Evolutionary conservation across 2,113 vertebrate genomes (phyloP).

Genomic region (Budorcas taxicolor): DNA sequence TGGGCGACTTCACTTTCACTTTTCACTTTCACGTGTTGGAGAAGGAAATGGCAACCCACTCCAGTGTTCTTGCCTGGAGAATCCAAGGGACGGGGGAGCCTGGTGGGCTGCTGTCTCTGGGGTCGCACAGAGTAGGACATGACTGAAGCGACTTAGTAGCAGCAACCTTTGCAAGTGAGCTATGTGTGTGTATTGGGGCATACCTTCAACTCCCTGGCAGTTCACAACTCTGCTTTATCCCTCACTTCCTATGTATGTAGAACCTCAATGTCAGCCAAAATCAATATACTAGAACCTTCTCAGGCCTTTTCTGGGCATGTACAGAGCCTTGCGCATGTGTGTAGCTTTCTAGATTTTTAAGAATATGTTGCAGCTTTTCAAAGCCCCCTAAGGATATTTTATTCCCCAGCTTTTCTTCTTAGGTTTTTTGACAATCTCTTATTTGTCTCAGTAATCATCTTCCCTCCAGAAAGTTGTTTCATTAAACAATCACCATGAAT

Average conservation of each 20-base stretch:
- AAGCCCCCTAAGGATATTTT: neutral
- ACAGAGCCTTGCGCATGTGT: neutral
- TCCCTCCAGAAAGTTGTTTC: neutral
- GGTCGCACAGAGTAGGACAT: rapidly evolving
- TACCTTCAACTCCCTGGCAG: neutral
- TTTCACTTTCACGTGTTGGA: too few species aligned
- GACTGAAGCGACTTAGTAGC: too few species aligned
- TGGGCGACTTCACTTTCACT: too few species aligned
- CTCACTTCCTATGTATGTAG: neutral
- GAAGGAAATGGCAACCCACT: too few species aligned
- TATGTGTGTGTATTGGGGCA: neutral
- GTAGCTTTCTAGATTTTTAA: neutral
- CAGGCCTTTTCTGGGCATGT: neutral
- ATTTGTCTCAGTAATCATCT: neutral
- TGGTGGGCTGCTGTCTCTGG: too few species aligned
- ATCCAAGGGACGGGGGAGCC: too few species aligned
- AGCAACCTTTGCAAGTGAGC: neutral
- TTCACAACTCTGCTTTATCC: neutral
- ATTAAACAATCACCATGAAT: neutral
- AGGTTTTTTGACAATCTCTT: neutral
- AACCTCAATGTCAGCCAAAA: neutral
- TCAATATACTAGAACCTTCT: neutral
- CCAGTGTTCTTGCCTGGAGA: too few species aligned
- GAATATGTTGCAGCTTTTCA: neutral
- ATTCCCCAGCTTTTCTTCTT: neutral